Conservation (phyloP, 2,888 invertebrate genomes). For the Aphidoletes aphidimyza region DNA sequence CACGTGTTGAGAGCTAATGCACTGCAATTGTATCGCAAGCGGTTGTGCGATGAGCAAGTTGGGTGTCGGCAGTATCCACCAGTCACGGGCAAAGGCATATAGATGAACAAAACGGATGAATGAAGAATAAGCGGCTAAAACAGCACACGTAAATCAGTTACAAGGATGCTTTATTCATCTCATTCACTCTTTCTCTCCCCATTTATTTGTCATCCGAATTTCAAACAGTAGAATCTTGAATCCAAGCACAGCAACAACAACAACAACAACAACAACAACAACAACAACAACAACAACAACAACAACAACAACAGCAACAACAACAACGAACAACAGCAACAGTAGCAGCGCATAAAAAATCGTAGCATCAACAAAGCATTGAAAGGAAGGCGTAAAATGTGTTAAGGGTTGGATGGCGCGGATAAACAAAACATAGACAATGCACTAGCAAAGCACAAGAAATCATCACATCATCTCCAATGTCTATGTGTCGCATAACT, state of each 20-base stretch:
- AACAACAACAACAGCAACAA: too few relatives aligned
- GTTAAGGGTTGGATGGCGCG: constrained; percentile 12
- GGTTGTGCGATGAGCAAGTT: background rate
- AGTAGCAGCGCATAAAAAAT: background rate
- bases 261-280: too few relatives aligned
- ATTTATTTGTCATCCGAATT: constrained; percentile 19
- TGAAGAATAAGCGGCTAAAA: background rate
- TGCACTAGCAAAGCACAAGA: background rate
- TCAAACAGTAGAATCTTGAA: background rate
- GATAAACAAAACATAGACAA: background rate
- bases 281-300: too few relatives aligned
- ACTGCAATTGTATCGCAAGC: background rate
- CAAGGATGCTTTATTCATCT: background rate
- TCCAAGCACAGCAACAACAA: too few relatives aligned
- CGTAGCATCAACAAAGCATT: background rate
- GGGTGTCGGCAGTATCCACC: background rate
- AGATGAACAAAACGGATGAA: background rate
- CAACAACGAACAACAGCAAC: too few relatives aligned
- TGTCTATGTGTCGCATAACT: too few relatives aligned
- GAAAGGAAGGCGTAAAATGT: background rate
- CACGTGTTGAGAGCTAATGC: constrained; percentile 20
- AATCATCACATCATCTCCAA: background rate
- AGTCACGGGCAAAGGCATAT: background rate
- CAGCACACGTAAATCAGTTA: constrained; percentile 2
- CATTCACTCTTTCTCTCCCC: background rate